phyloP scores from a whole-genome alignment of 2,797 vertebrate genomes.

The Rhinophrynus dorsalis region DNA sequence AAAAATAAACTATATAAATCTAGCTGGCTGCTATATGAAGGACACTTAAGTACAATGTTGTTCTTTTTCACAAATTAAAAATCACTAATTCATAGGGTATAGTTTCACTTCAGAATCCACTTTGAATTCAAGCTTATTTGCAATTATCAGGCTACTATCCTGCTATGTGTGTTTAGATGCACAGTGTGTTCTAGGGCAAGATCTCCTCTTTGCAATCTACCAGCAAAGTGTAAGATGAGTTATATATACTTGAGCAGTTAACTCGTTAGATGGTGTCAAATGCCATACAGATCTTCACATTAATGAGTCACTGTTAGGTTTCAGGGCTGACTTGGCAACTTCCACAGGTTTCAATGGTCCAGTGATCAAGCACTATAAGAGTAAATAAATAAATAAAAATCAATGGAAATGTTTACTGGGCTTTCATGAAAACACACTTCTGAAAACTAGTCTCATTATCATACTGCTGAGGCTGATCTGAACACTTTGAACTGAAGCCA shows the following conservation, averaged over 20 bases:
- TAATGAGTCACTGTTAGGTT: slow-evolving; percentile 46
- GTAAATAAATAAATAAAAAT: slow-evolving; percentile 21
- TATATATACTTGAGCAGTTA: slow-evolving; percentile 46
- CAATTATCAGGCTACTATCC: background rate
- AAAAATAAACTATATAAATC: too few species aligned
- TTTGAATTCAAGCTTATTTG: too few species aligned
- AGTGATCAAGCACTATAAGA: slow-evolving; percentile 41
- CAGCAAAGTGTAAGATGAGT: slow-evolving; percentile 35
- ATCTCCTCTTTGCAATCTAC: slow-evolving; percentile 19
- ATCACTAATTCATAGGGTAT: too few species aligned
- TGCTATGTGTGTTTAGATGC: slow-evolving; percentile 12
- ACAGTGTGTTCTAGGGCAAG: background rate
- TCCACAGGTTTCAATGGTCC: slow-evolving; percentile 40
- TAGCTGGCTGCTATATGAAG: too few species aligned
- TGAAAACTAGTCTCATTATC: slow-evolving; percentile 23
- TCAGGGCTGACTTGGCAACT: slow-evolving; percentile 41
- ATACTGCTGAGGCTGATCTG: slow-evolving; percentile 34
- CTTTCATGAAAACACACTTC: slow-evolving; percentile 28
- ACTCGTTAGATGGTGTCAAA: slow-evolving; percentile 47
- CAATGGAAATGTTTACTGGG: slow-evolving; percentile 33
- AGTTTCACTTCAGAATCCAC: too few species aligned
- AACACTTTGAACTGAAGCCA: slow-evolving; percentile 19
- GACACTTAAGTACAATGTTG: too few species aligned
- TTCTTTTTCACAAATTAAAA: too few species aligned
- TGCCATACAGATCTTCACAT: slow-evolving; percentile 37